A percentile compares a stretch with the other conserved stretches of the same genome.
phyloP scores from a whole-genome alignment of 1,140 invertebrate genomes.

The Lithobius niger region DNA sequence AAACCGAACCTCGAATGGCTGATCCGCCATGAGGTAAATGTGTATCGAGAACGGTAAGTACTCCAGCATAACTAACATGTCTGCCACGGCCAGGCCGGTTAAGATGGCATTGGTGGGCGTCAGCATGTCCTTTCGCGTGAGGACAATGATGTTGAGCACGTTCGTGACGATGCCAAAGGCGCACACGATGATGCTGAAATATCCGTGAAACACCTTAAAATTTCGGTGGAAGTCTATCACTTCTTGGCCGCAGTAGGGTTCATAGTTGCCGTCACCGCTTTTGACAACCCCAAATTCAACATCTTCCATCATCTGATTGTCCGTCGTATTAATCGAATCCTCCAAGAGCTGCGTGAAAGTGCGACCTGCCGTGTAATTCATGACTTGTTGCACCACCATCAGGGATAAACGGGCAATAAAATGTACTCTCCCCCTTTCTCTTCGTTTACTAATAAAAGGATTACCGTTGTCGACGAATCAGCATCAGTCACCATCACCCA shows the following conservation, averaged over 20 bases:
- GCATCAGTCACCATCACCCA: too few species aligned
- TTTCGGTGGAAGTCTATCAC: slow-evolving; percentile 20
- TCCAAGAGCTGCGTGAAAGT: too few species aligned
- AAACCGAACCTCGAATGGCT: slow-evolving; percentile 35
- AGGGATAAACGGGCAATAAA: too few species aligned
- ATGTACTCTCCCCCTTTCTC: too few species aligned
- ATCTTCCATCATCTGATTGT: too few species aligned
- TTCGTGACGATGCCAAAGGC: slow-evolving; percentile 80
- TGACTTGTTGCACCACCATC: too few species aligned
- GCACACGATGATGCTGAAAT: slow-evolving; percentile 57
- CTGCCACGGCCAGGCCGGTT: slow-evolving; percentile 65
- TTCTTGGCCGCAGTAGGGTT: slow-evolving; percentile 18
- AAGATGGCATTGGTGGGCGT: slow-evolving; percentile 73
- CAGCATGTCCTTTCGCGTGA: slow-evolving; percentile 69
- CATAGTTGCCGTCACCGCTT: too few species aligned
- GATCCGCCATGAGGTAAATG: slow-evolving; percentile 42
- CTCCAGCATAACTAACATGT: slow-evolving; percentile 74
- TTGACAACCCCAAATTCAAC: too few species aligned
- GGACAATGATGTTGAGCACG: slow-evolving; percentile 70
- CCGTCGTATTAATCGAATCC: too few species aligned
- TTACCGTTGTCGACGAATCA: too few species aligned
- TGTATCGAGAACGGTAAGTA: slow-evolving; percentile 71
- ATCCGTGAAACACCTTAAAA: slow-evolving; percentile 46
- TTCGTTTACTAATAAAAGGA: too few species aligned
- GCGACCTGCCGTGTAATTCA: too few species aligned